These are phyloP conservation scores for Sturmia bella DNA, from an alignment of 2,888 invertebrate species.

Conservation along the genomic window DNA sequence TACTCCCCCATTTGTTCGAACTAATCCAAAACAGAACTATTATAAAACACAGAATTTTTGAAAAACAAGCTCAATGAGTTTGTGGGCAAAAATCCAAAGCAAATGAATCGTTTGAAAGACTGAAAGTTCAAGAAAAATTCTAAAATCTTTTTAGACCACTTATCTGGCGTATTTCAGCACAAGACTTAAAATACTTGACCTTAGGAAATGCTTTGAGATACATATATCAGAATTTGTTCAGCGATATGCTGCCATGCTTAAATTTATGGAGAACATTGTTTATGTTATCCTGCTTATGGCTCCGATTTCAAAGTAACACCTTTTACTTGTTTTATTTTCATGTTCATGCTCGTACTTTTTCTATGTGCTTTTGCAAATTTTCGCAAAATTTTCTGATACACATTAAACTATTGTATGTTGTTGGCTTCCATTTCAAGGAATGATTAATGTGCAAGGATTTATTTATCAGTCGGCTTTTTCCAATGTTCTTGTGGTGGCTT, in stretches of 20 bases:
- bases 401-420: not conserved
- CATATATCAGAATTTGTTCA: too few species aligned
- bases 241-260: not conserved
- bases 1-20: too few species aligned
- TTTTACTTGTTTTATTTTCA: constrained; percentile 55
- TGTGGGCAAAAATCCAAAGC: too few species aligned
- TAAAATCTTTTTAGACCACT: too few species aligned
- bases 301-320: constrained; percentile 54
- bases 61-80: too few species aligned
- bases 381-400: not conserved
- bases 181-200: too few species aligned
- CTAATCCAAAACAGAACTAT: too few species aligned
- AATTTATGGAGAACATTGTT: not conserved
- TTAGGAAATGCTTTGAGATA: too few species aligned
- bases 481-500: constrained; percentile 7
- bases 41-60: too few species aligned
- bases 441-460: constrained; percentile 63
- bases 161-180: too few species aligned
- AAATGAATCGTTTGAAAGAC: too few species aligned
- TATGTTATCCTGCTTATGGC: constrained; percentile 8
- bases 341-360: not conserved
- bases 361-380: not conserved
- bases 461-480: constrained; percentile 36
- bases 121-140: too few species aligned
- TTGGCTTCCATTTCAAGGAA: constrained; percentile 51